These are phyloP conservation scores for Numida meleagris DNA, from an alignment of 2,113 vertebrate species.

Conservation along the genomic window DNA sequence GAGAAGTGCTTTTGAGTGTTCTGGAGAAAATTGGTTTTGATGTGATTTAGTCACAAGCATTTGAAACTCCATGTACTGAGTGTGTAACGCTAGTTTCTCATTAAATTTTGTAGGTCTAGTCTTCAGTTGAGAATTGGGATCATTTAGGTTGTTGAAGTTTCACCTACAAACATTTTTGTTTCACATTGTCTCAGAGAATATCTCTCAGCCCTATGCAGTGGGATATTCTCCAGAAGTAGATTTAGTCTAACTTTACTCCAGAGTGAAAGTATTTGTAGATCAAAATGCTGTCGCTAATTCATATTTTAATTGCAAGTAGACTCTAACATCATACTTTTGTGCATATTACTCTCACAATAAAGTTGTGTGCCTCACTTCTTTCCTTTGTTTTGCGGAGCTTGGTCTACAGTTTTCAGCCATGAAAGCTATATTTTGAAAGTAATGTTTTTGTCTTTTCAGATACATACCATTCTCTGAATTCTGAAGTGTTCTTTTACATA, in stretches of 20 bases:
- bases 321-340: background rate
- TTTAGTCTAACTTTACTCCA: background rate
- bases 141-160: background rate
- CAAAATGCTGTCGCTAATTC: background rate
- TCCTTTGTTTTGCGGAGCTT: background rate
- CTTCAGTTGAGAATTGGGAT: background rate
- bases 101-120: background rate
- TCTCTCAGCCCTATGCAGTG: background rate
- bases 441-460: background rate
- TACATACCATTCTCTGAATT: conserved; percentile 1
- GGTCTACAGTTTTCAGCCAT: background rate
- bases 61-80: background rate
- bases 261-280: background rate
- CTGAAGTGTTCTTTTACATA: conserved; percentile 70
- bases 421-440: background rate
- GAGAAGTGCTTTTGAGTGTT: conserved; percentile 29
- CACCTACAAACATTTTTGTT: background rate
- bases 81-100: background rate
- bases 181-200: background rate
- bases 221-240: background rate
- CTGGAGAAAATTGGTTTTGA: conserved; percentile 39
- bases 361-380: background rate
- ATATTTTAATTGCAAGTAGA: background rate
- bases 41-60: conserved; percentile 16
- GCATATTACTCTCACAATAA: background rate